Evolutionary conservation across 2,113 vertebrate genomes (phyloP).

Genomic region (Maccullochella peelii): DNA sequence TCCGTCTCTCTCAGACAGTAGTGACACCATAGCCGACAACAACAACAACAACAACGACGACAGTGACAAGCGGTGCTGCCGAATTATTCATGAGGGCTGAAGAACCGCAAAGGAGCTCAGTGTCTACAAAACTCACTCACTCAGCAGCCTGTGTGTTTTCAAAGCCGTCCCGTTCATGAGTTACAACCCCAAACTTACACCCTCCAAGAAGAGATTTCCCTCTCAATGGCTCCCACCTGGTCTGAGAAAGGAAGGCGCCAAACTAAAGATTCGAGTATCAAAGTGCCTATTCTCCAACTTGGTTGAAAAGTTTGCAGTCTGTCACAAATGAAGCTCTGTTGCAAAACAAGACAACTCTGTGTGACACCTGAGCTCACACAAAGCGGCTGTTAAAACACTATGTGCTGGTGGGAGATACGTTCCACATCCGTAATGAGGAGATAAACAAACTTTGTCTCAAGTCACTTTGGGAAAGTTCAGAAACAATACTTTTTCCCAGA

Average conservation of each 20-base stretch:
- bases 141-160: slow-evolving; percentile 64
- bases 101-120: slow-evolving; percentile 74
- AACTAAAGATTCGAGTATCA: slow-evolving; percentile 55
- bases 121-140: slow-evolving; percentile 71
- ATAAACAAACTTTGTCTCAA: slow-evolving; percentile 56
- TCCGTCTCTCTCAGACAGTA: slow-evolving; percentile 74
- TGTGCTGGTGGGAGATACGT: slow-evolving; percentile 34
- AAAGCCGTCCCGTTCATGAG: slow-evolving; percentile 72
- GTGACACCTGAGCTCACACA: slow-evolving; percentile 70
- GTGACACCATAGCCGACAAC: slow-evolving; percentile 71
- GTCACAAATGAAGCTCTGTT: slow-evolving; percentile 73
- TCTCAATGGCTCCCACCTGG: slow-evolving; percentile 80
- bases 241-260: slow-evolving; percentile 57
- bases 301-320: slow-evolving; percentile 69
- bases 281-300: slow-evolving; percentile 71
- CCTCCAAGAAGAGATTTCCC: slow-evolving; percentile 69
- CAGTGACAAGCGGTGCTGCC: slow-evolving; percentile 67
- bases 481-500: slow-evolving; percentile 24
- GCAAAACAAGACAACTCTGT: slow-evolving; percentile 67
- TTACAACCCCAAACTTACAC: slow-evolving; percentile 66
- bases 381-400: slow-evolving; percentile 32
- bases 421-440: slow-evolving; percentile 66
- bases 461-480: slow-evolving; percentile 28
- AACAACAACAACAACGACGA: slow-evolving; percentile 71
- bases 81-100: slow-evolving; percentile 81